Percentiles rank a stretch among this genome's conserved stretches.
These are phyloP conservation scores for Microctonus brassicae DNA, from an alignment of 2,888 invertebrate genomes.

Conservation along the genomic window DNA sequence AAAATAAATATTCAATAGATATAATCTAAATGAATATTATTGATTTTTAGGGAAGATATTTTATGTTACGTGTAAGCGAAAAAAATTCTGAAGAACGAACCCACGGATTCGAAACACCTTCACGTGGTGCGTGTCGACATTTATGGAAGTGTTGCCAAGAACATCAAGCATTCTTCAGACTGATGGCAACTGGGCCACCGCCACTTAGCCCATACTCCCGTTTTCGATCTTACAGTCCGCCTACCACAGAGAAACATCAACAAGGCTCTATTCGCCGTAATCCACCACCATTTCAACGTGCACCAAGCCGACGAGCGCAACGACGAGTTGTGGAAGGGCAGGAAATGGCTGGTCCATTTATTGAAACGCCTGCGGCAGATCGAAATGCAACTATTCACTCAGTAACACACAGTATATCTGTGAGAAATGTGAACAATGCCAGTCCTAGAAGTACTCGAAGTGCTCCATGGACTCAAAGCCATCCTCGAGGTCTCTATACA, in stretches of 20 bases:
- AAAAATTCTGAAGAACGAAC: constrained; percentile 97
- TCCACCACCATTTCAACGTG: constrained; percentile 83
- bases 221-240: constrained; percentile 67
- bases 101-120: constrained; percentile 95
- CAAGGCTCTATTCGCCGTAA: constrained; percentile 69
- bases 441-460: constrained; percentile 85
- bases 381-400: constrained; percentile 52
- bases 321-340: constrained; percentile 77
- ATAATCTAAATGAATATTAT: background rate
- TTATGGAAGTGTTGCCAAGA: constrained; percentile 97
- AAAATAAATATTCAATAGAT: constrained; percentile 1
- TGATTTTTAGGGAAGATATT: constrained; percentile 82
- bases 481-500: constrained; percentile 82
- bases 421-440: constrained; percentile 57
- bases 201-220: constrained; percentile 67
- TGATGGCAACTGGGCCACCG: constrained; percentile 78
- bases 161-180: constrained; percentile 93
- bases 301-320: constrained; percentile 83
- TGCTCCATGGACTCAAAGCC: constrained; percentile 83
- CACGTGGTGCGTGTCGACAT: constrained; percentile 93
- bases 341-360: constrained; percentile 69
- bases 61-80: constrained; percentile 95
- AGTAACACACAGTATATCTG: constrained; percentile 46
- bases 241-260: constrained; percentile 64
- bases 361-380: constrained; percentile 57